Evolutionary conservation across 2,888 invertebrate genomes (phyloP), one percentile per base, ranked within the genome.

Genomic region (Parapristionchus giblindavisi): DNA sequence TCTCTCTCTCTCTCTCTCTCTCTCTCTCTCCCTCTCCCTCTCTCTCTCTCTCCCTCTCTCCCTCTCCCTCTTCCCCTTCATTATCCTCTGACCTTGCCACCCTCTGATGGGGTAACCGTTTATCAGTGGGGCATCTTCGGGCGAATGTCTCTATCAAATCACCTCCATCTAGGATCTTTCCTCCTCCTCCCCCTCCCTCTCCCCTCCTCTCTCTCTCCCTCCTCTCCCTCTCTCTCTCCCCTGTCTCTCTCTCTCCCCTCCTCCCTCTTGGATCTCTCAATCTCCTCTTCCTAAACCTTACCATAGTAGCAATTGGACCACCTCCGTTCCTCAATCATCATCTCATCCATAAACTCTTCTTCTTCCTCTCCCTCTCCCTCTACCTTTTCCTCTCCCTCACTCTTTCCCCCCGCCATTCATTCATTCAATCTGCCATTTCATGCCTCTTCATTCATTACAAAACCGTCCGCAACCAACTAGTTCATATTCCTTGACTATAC

Each of bases 391-490:
- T 36, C 6, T 5, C n/a, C 17, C 24, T 38, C 36, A 60, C 60
- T 60, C 38, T 24, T 60, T 60, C 29, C 36, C 17, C 54, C 24
- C 14, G 14, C 24, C 54, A 27, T 8, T 60, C 60, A 60, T 34
- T 17, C 58, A n/a, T n/a, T 34, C 17, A 32, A 17, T n/a, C 60
- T 36, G 36, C n/a, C 60, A 36, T n/a, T 36, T n/a, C n/a, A n/a
- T n/a, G n/a, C n/a, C 60, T 43, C 43, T 8, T 14, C 43, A 21
- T 36, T 60, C 60, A 60, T 60, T 60, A 60, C 60, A 60, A 60
- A 36, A 36, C 43, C 43, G 8, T 34, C 60, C 36, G n/a, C n/a
- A n/a, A n/a, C n/a, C n/a, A n/a, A n/a, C n/a, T n/a, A n/a, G n/a
- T n/a, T n/a, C n/a, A n/a, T n/a, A n/a, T n/a, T n/a, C n/a, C n/a